Conservation (phyloP, 2,113 vertebrate genomes). For the Eleginops maclovinus region DNA sequence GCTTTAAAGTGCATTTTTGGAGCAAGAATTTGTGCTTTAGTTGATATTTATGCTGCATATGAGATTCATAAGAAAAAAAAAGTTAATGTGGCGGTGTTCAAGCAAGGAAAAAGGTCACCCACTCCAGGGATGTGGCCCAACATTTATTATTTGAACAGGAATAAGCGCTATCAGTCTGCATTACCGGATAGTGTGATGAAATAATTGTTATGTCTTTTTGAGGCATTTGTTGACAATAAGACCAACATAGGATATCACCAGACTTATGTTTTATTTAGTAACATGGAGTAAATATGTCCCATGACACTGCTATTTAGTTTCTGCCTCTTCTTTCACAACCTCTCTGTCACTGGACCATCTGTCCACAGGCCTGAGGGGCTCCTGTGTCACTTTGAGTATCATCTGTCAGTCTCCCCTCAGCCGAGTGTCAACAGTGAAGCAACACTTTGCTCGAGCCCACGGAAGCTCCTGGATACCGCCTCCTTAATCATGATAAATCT, state of each 20-base stretch:
- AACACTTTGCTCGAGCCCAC: constrained; percentile 7
- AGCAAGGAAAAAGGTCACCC: neutral
- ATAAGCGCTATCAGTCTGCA: neutral
- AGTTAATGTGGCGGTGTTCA: neutral
- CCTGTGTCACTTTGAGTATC: constrained; percentile 40
- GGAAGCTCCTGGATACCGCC: constrained; percentile 28
- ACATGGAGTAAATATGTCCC: neutral
- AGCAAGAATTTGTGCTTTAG: neutral
- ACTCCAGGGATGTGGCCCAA: neutral
- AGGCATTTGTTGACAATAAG: neutral
- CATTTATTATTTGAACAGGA: neutral
- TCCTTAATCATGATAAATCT: constrained; percentile 23
- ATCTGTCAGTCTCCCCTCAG: constrained; percentile 42
- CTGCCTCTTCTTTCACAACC: constrained; percentile 19
- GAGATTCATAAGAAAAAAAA: neutral
- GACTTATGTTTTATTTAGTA: neutral
- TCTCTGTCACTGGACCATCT: constrained; percentile 41
- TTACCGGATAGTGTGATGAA: neutral
- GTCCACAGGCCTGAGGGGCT: constrained; percentile 51
- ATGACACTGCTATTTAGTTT: constrained; percentile 5
- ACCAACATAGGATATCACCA: neutral
- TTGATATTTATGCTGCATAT: neutral
- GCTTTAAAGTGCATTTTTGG: neutral
- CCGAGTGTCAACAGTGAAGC: constrained; percentile 16
- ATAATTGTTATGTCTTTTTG: neutral